Conservation (phyloP, 2,888 invertebrate genomes). For the Lithodes maja region DNA sequence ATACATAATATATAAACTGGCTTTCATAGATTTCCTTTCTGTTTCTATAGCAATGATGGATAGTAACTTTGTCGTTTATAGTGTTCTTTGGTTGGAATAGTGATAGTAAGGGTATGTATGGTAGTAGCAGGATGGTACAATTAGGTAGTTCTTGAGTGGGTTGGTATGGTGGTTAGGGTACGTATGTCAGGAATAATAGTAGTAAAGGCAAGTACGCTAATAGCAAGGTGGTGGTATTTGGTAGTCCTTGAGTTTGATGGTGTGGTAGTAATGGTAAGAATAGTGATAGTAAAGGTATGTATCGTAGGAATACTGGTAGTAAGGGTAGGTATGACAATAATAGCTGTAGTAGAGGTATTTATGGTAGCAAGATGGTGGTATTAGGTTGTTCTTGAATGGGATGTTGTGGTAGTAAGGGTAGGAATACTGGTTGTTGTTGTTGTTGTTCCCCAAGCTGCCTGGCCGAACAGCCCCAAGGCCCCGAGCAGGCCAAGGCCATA, state of each 20-base stretch:
- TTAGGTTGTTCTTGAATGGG: neutral
- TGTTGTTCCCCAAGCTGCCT: too few species aligned
- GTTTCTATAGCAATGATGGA: too few species aligned
- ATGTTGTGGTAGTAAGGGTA: neutral
- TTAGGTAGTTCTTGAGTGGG: too few species aligned
- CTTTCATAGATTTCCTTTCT: too few species aligned
- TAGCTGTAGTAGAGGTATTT: neutral
- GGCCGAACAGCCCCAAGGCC: too few species aligned
- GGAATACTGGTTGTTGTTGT: neutral
- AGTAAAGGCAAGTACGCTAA: neutral
- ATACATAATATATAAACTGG: too few species aligned
- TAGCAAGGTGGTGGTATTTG: neutral
- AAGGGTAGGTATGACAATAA: neutral
- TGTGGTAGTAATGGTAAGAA: neutral
- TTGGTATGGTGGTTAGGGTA: neutral
- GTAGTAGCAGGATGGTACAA: neutral
- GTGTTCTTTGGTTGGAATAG: neutral
- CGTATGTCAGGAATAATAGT: neutral
- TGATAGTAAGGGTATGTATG: neutral
- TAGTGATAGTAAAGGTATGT: neutral
- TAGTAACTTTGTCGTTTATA: too few species aligned
- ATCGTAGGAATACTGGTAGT: neutral
- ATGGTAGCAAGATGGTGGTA: neutral
- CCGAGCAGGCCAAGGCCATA: too few species aligned
- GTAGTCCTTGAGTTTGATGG: neutral